Evolutionary conservation across 2,797 vertebrate genomes (phyloP).

Genomic region (Pantherophis alleghaniensis): DNA sequence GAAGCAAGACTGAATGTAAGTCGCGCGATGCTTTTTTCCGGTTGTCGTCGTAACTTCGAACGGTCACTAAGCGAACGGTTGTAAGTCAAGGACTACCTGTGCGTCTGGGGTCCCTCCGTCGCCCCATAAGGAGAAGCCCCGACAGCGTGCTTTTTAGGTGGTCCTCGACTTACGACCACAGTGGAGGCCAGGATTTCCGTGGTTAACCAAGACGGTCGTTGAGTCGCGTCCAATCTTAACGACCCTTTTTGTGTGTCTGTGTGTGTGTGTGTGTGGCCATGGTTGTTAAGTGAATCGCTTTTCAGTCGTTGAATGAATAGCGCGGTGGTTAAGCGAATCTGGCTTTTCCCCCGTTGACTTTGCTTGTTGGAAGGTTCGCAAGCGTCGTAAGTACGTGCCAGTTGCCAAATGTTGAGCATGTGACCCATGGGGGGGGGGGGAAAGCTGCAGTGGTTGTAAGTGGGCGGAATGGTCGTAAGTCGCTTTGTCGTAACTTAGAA

Average conservation of each 20-base stretch:
- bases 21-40: fast-evolving
- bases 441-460: too few relatives aligned
- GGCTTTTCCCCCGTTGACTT: fast-evolving
- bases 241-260: not conserved
- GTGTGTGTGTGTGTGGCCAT: too few relatives aligned
- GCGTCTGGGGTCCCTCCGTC: fast-evolving
- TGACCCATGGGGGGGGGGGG: not conserved
- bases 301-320: too few relatives aligned
- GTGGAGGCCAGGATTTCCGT: not conserved
- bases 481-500: not conserved
- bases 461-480: not conserved
- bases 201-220: not conserved
- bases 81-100: not conserved
- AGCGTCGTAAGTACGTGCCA: not conserved
- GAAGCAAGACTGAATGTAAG: not conserved
- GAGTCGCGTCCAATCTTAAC: not conserved
- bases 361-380: not conserved
- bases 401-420: not conserved
- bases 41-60: not conserved
- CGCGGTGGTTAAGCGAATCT: not conserved
- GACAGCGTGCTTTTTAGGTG: too few relatives aligned
- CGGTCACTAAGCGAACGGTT: fast-evolving
- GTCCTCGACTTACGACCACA: too few relatives aligned
- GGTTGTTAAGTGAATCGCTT: not conserved
- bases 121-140: not conserved